Evolutionary conservation across 2,888 invertebrate species (phyloP).

Genomic region (Trachelus stipa): DNA sequence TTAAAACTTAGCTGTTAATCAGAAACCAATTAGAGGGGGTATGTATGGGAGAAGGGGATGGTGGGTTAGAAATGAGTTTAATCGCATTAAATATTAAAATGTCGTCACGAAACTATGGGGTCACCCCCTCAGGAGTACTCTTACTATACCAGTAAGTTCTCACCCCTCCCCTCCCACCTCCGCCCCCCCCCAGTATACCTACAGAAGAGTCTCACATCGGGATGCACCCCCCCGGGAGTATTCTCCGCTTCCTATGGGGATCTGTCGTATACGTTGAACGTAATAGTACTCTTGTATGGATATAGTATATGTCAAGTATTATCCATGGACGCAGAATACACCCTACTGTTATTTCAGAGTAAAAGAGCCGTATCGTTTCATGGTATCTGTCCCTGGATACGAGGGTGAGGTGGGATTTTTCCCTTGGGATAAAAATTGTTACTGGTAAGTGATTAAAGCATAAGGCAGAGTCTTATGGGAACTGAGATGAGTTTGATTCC

Average conservation of each 20-base stretch:
- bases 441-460: conserved; percentile 52
- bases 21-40: conserved; percentile 63
- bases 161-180: background rate
- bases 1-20: conserved; percentile 60
- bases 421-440: conserved; percentile 44
- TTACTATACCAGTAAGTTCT: conserved; percentile 13
- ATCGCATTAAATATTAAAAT: conserved; percentile 64
- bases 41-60: background rate
- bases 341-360: conserved; percentile 4
- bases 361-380: conserved; percentile 17
- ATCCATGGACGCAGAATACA: conserved; percentile 2
- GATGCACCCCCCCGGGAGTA: conserved; percentile 34
- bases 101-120: conserved; percentile 43
- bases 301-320: background rate
- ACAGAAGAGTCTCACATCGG: conserved; percentile 32
- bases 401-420: conserved; percentile 45
- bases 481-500: background rate
- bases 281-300: background rate
- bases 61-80: conserved; percentile 58
- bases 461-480: conserved; percentile 30
- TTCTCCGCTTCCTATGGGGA: conserved; percentile 27
- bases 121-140: background rate
- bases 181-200: background rate
- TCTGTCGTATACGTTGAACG: conserved; percentile 14
- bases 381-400: conserved; percentile 7